Percentiles rank a stretch among this genome's conserved stretches.
Conservation (phyloP, 2,888 invertebrate species). For the Drosophila koepferae region DNA sequence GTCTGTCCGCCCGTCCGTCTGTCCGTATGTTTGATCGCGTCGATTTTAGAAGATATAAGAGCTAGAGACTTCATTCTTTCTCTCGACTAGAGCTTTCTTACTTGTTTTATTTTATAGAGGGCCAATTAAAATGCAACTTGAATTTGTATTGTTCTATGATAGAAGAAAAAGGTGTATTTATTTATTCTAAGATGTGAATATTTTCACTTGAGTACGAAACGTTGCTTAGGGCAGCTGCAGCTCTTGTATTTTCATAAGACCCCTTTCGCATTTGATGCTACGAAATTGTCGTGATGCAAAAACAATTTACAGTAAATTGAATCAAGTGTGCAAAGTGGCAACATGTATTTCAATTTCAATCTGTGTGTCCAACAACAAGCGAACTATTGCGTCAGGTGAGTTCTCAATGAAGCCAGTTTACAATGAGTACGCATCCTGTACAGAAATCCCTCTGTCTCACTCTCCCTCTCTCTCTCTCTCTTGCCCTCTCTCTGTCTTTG, state of each 20-base stretch:
- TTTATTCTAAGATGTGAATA: neutral
- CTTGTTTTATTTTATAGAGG: too few species aligned
- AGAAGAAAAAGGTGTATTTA: neutral
- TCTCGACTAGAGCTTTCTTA: too few species aligned
- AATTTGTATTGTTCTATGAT: neutral
- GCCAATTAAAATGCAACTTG: too few species aligned
- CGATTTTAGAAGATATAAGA: too few species aligned
- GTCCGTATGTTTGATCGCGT: too few species aligned
- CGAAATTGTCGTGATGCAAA: conserved; percentile 44
- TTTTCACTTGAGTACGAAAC: neutral
- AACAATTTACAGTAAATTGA: conserved; percentile 69
- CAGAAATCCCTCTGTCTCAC: neutral
- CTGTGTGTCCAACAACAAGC: conserved; percentile 63
- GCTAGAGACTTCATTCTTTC: too few species aligned
- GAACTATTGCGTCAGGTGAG: conserved; percentile 45
- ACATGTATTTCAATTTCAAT: conserved; percentile 66
- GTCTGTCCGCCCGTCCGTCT: too few species aligned
- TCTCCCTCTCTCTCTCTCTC: neutral
- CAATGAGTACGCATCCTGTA: conserved; percentile 18
- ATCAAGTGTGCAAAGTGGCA: conserved; percentile 59
- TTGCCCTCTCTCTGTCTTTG: neutral
- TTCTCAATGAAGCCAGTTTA: conserved; percentile 31
- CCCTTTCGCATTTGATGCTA: conserved; percentile 3
- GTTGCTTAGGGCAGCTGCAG: neutral
- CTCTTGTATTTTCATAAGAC: conserved; percentile 5